Evolutionary conservation across 2,797 vertebrate genomes (phyloP).

Genomic region (Neosilurus mollespiculum): DNA sequence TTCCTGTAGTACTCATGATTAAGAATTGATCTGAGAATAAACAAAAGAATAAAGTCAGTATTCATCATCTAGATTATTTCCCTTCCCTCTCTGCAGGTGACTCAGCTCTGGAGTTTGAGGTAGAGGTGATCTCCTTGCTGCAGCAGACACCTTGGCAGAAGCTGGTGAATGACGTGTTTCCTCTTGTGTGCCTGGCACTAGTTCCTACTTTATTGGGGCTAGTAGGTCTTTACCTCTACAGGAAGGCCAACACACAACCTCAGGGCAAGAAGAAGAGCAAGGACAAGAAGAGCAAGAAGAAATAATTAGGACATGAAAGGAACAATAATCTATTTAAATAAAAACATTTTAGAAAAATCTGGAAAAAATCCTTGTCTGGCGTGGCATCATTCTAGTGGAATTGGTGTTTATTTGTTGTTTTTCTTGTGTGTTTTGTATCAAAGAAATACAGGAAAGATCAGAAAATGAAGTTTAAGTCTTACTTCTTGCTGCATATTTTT

Average conservation of each 20-base stretch:
- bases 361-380: slow-evolving; percentile 34
- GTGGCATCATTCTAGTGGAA: slow-evolving; percentile 39
- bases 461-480: background rate
- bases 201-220: slow-evolving; percentile 87
- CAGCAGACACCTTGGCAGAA: slow-evolving; percentile 89
- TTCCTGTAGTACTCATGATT: background rate
- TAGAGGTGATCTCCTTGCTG: slow-evolving; percentile 84
- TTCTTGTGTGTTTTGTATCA: background rate
- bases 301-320: slow-evolving; percentile 72
- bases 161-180: slow-evolving; percentile 82
- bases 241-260: slow-evolving; percentile 80
- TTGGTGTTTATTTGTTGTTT: slow-evolving; percentile 37
- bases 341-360: slow-evolving; percentile 44
- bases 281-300: slow-evolving; percentile 96
- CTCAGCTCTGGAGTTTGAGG: slow-evolving; percentile 86
- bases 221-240: slow-evolving; percentile 92
- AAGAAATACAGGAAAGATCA: background rate
- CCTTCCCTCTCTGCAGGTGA: slow-evolving; percentile 72
- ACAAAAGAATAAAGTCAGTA: background rate
- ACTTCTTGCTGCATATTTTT: background rate
- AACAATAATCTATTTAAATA: slow-evolving; percentile 74
- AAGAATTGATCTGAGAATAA: background rate
- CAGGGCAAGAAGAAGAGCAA: slow-evolving; percentile 90
- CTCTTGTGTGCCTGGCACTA: slow-evolving; percentile 82
- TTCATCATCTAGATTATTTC: background rate